Evolutionary conservation across 2,113 vertebrate species (phyloP).

Genomic region (Notarius quadriscutis): DNA sequence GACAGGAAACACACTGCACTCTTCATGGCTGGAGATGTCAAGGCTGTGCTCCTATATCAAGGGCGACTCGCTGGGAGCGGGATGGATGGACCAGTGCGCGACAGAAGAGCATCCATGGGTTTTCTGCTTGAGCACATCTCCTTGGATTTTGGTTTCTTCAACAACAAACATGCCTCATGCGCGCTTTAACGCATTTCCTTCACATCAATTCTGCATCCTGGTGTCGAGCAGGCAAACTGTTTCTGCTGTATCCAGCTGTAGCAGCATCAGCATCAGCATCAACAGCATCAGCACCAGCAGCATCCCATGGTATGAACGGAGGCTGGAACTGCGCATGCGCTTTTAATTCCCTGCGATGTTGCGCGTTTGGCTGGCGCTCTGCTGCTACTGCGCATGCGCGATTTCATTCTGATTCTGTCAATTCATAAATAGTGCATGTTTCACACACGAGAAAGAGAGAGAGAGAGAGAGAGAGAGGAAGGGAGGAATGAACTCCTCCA

Average conservation of each 20-base stretch:
- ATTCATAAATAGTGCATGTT: constrained; percentile 46
- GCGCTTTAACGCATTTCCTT: constrained; percentile 36
- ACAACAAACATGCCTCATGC: neutral
- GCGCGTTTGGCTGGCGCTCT: constrained; percentile 60
- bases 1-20: neutral
- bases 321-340: constrained; percentile 68
- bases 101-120: constrained; percentile 34
- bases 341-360: constrained; percentile 66
- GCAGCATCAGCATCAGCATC: constrained; percentile 69
- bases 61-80: constrained; percentile 59
- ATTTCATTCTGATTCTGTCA: constrained; percentile 41
- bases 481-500: neutral
- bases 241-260: constrained; percentile 62
- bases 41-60: constrained; percentile 53
- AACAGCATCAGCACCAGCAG: constrained; percentile 23
- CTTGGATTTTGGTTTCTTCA: neutral
- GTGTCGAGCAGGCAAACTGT: constrained; percentile 9
- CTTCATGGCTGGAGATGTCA: neutral
- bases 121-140: constrained; percentile 23
- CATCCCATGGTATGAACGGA: constrained; percentile 9
- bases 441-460: neutral
- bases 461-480: neutral
- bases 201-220: constrained; percentile 13
- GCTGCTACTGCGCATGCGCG: constrained; percentile 49
- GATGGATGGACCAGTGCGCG: constrained; percentile 39